These are phyloP conservation scores for Exephanes ischioxanthus DNA, from an alignment of 2,888 invertebrate species.

Conservation along the genomic window DNA sequence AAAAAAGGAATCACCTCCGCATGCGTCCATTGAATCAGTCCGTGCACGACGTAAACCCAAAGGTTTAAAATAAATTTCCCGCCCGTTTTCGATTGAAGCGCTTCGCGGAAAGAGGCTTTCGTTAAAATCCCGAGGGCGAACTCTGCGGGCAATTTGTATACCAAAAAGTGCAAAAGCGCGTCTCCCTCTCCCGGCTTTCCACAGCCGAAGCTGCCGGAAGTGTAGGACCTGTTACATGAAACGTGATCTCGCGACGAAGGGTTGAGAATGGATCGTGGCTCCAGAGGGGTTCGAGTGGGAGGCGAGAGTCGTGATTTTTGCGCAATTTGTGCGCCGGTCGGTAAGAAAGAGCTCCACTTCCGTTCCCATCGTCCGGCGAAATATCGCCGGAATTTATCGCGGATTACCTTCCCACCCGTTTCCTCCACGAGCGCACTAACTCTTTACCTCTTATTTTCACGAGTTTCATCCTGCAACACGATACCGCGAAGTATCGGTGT, in stretches of 20 bases:
- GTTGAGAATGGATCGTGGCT: conserved; percentile 3
- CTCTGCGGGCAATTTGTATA: conserved; percentile 71
- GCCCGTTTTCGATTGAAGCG: conserved; percentile 70
- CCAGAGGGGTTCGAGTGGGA: neutral
- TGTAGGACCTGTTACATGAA: conserved; percentile 6
- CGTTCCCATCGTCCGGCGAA: conserved; percentile 71
- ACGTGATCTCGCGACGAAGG: neutral
- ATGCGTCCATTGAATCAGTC: neutral
- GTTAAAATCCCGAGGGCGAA: conserved; percentile 68
- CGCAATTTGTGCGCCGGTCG: conserved; percentile 78
- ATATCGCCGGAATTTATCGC: conserved; percentile 79
- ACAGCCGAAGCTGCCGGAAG: neutral
- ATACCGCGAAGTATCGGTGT: conserved; percentile 16
- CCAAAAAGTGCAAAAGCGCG: neutral
- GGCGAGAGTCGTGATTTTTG: conserved; percentile 75
- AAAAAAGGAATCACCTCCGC: neutral
- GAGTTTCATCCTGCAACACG: conserved; percentile 19
- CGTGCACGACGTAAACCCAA: neutral
- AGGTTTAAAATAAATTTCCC: conserved; percentile 5
- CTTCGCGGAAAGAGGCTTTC: conserved; percentile 70
- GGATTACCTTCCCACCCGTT: conserved; percentile 68
- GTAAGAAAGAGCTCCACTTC: conserved; percentile 74
- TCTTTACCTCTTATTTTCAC: conserved; percentile 60
- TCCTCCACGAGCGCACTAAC: conserved; percentile 40
- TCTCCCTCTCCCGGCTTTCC: neutral